These are phyloP conservation scores for Poecilia latipinna DNA, from an alignment of 2,113 vertebrate species.

Conservation along the genomic window DNA sequence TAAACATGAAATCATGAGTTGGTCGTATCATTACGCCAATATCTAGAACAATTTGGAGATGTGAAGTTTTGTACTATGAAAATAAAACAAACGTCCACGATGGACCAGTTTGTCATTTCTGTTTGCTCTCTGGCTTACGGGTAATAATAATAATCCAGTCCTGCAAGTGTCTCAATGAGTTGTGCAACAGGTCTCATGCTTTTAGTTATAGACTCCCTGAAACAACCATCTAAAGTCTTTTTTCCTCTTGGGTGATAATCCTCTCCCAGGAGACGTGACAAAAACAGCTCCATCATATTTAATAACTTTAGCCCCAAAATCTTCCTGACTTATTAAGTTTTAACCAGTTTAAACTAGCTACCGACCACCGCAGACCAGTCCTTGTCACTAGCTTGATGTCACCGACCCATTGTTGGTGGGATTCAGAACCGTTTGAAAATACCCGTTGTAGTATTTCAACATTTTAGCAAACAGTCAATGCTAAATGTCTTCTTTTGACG, in stretches of 20 bases:
- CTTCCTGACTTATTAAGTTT: background rate
- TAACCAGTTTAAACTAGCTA: background rate
- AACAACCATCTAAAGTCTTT: background rate
- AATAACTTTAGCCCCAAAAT: background rate
- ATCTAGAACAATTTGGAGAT: too few species aligned
- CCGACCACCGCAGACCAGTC: background rate
- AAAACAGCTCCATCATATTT: background rate
- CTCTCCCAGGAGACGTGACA: too few species aligned
- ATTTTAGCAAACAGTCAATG: conserved; percentile 25
- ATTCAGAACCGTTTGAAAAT: background rate
- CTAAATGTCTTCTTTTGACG: conserved; percentile 27
- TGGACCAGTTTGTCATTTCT: background rate
- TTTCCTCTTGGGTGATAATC: too few species aligned
- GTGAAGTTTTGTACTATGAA: too few species aligned
- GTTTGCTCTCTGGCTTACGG: background rate
- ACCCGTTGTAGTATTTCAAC: background rate
- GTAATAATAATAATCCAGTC: background rate
- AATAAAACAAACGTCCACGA: background rate
- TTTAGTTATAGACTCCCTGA: background rate
- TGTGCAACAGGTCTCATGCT: background rate
- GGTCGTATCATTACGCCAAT: too few species aligned
- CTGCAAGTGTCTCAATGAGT: background rate
- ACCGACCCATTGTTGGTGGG: background rate
- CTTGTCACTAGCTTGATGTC: background rate
- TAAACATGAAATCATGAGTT: too few species aligned